phyloP scores from a whole-genome alignment of 2,113 vertebrate species.

The Sarotherodon lohbergeri region DNA sequence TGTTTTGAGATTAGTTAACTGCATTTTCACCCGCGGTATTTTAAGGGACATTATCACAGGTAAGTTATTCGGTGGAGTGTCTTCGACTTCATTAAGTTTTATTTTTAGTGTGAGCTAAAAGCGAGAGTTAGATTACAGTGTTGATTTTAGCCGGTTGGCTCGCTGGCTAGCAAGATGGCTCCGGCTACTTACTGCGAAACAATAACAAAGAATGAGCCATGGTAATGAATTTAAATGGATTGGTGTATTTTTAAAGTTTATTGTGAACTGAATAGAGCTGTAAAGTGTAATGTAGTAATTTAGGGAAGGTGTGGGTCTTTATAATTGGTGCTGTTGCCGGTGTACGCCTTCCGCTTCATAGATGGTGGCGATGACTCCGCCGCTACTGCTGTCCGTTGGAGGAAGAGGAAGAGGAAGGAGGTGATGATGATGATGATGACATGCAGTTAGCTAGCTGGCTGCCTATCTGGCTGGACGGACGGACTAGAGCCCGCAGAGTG shows the following conservation, averaged over 20 bases:
- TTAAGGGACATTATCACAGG: not conserved
- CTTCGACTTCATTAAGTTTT: fast-evolving
- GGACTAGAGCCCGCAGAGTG: not conserved
- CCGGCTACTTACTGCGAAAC: constrained; percentile 24
- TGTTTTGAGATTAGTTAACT: not conserved
- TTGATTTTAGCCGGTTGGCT: not conserved
- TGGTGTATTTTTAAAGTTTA: not conserved
- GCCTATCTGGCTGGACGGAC: constrained; percentile 22
- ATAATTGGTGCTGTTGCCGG: not conserved
- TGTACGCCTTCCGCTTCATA: not conserved
- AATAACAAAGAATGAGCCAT: not conserved
- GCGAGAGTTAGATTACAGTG: not conserved
- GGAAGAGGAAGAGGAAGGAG: constrained; percentile 57
- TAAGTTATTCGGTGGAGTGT: not conserved
- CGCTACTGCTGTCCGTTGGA: not conserved
- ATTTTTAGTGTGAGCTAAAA: not conserved
- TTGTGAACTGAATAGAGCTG: not conserved
- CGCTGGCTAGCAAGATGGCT: constrained; percentile 29
- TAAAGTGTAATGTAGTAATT: not conserved
- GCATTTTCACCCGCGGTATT: not conserved
- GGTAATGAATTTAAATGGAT: not conserved
- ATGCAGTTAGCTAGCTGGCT: constrained; percentile 40
- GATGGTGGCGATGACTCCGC: constrained; percentile 10
- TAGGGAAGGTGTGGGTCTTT: not conserved
- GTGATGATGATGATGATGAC: constrained; percentile 30